These are phyloP conservation scores for Resseliella maxima DNA, from an alignment of 2,888 invertebrate species.

Conservation along the genomic window DNA sequence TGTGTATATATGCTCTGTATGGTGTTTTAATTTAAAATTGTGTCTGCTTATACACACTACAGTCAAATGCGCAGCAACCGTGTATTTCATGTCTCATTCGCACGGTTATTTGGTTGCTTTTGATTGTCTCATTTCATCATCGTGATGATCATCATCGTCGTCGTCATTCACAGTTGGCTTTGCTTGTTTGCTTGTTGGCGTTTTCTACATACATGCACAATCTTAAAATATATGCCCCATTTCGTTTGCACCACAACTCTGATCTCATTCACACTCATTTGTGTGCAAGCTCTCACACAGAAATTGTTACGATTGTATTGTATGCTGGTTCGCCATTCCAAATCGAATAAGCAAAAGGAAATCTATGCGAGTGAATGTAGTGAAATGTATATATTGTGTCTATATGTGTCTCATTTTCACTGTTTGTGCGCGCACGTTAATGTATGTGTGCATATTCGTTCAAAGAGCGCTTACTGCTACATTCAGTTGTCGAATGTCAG, in stretches of 20 bases:
- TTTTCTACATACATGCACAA: neutral
- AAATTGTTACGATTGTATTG: no score
- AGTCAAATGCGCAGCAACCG: constrained; percentile 31
- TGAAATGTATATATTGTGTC: neutral
- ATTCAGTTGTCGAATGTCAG: constrained; percentile 53
- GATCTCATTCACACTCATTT: neutral
- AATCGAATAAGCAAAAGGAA: no score
- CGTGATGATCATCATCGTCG: no score
- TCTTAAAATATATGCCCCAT: no score
- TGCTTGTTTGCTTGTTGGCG: neutral
- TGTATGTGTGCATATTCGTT: neutral
- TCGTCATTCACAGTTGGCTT: neutral
- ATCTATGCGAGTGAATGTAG: no score
- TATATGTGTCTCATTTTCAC: neutral
- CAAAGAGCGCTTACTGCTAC: constrained; percentile 22
- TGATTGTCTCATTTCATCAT: neutral
- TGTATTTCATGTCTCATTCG: constrained; percentile 16
- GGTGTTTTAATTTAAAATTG: neutral
- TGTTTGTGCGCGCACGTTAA: neutral
- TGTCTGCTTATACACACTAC: constrained; percentile 1
- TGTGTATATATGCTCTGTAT: no score
- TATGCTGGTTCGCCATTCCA: no score
- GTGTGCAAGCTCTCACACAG: no score
- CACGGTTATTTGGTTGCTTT: neutral
- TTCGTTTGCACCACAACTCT: neutral